Base-by-base conservation (phyloP, 2,113 vertebrate species). In the Hippocampus zosterae region DNA sequence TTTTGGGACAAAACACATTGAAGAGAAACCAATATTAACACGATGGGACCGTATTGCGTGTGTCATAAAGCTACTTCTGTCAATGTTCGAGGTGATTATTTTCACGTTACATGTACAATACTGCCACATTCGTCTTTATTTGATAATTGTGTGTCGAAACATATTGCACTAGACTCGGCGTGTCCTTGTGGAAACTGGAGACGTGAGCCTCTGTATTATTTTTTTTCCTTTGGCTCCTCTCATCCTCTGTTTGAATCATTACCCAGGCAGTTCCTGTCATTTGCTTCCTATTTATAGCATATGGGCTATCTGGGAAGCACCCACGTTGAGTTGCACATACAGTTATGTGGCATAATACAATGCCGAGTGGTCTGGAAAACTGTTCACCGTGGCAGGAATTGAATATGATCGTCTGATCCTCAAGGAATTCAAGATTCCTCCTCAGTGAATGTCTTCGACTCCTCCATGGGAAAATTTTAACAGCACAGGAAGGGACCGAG, bases 231-330 rank as follows among this genome's bases (percentile, higher is more conserved):
- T 75, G 61, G 50, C 66, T 69, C 56, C 67, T 40, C 57, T 69
- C 74, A 65, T 80, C 72, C 41, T 66, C 77, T 74, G 70, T 79
- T 78, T 68, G 78, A 67, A 75, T 81, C 81, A 81, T 89, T 88
- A 88, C 72, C 73, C 67, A 73, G 61, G 63, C 69, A 73, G 67
- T 67, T 75, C 64, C 66, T 70, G 70, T 77, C 74, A 79, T 68
- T 80, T 65, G 63, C 68, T 37, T 60, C 50, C 84, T 91, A 90
- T 87, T 87, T 88, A 89, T 90, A 92, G 74, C 64, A 11, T 18
- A 33, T 57, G 55, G 71, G 67, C 68, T 81, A 68, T 80, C 67
- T 76, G 70, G 65, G 74, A 72, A 81, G 68, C 56, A 75, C 77
- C 74, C 70, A 19, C 55, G 70, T 82, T 70, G 71, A 66, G 68